A percentile compares a stretch with the other conserved stretches of the same genome.
Evolutionary conservation across 2,797 vertebrate genomes (phyloP).

Genomic region (Sciurus vulgaris): DNA sequence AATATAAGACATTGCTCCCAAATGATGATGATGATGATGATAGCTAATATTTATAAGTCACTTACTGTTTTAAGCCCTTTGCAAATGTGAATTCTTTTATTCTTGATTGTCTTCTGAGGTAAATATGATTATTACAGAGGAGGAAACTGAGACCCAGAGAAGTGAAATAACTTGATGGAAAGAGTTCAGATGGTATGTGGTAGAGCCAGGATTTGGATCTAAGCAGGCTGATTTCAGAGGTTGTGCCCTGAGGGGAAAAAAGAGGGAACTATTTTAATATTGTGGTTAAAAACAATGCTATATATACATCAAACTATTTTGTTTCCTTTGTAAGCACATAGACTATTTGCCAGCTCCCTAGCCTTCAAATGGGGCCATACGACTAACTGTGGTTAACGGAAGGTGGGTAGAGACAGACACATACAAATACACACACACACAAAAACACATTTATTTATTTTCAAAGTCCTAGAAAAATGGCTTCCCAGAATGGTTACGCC

Average conservation of each 20-base stretch:
- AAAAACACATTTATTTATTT: no score
- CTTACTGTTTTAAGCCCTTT: conserved; percentile 19
- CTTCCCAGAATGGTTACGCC: not conserved
- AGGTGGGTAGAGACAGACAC: not conserved
- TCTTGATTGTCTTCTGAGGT: conserved; percentile 19
- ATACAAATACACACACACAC: no score
- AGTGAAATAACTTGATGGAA: not conserved
- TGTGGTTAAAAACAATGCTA: not conserved
- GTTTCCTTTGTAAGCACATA: conserved; percentile 23
- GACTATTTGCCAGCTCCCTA: conserved; percentile 36
- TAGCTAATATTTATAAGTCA: conserved; percentile 33
- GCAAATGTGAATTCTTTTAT: conserved; percentile 52
- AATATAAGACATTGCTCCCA: conserved; percentile 22
- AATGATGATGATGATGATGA: not conserved
- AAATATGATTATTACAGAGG: conserved; percentile 2
- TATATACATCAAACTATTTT: conserved; percentile 24
- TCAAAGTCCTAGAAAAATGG: not conserved
- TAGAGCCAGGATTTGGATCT: conserved; percentile 31
- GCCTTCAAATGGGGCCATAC: not conserved
- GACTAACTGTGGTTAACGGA: not conserved
- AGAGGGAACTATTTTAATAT: not conserved
- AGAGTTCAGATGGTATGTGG: not conserved
- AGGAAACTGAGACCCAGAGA: not conserved
- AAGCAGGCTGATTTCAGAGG: conserved; percentile 3
- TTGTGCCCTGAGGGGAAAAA: not conserved